Base-by-base conservation (phyloP, 2,888 invertebrate genomes). In the Tinea semifulvella region DNA sequence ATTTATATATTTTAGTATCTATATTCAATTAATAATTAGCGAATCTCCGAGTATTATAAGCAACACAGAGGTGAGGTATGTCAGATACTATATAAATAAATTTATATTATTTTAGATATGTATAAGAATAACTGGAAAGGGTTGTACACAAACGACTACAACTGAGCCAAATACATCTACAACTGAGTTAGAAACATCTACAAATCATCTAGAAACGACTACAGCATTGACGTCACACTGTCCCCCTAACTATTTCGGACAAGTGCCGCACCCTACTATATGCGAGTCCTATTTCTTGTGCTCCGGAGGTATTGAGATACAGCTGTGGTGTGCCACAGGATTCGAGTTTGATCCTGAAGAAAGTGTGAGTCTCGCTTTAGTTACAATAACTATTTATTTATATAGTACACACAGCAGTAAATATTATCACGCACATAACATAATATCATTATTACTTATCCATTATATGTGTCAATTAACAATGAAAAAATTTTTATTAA, bases 21-120 rank as follows among this genome's bases (percentile, higher is more conserved):
- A n/a, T n/a, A n/a, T n/a, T n/a, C n/a, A n/a, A n/a, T n/a, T n/a
- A n/a, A n/a, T n/a, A n/a, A n/a, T n/a, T n/a, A n/a, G n/a, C n/a
- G n/a, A n/a, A n/a, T n/a, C n/a, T n/a, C n/a, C n/a, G n/a, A n/a
- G n/a, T n/a, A n/a, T n/a, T n/a, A n/a, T n/a, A n/a, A n/a, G n/a
- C n/a, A n/a, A n/a, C n/a, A n/a, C n/a, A n/a, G n/a, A n/a, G n/a
- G n/a, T n/a, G n/a, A n/a, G n/a, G n/a, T n/a, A n/a, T n/a, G n/a
- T n/a, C n/a, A n/a, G n/a, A n/a, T n/a, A n/a, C n/a, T n/a, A n/a
- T n/a, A n/a, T n/a, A n/a, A n/a, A n/a, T n/a, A n/a, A n/a, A n/a
- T n/a, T n/a, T n/a, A n/a, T n/a, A 31, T 31, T 7, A 8, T 49
- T 49, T 36, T 40, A 49, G 49, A 31, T 36, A 35, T 49, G 49